Evolutionary conservation across 2,888 invertebrate genomes (phyloP).

Genomic region (Penaeus monodon): DNA sequence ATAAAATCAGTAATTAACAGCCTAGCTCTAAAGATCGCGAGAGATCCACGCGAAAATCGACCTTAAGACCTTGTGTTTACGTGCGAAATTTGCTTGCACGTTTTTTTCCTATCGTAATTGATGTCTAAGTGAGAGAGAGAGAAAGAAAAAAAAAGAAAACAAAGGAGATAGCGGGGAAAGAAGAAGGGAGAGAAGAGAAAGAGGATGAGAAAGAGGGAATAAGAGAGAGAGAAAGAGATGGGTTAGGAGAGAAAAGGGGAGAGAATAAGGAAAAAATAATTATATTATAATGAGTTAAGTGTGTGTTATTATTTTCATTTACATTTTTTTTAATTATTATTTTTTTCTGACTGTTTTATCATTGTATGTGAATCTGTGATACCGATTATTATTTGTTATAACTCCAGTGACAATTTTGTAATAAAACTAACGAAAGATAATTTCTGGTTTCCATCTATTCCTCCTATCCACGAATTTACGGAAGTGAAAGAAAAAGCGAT

Average conservation of each 20-base stretch:
- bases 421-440: conserved; percentile 53
- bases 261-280: conserved; percentile 1
- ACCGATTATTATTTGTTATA: conserved; percentile 57
- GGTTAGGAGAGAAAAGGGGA: not conserved
- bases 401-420: conserved; percentile 56
- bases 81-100: too few relatives aligned
- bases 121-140: not conserved
- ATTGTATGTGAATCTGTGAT: conserved; percentile 60
- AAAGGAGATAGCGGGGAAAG: not conserved
- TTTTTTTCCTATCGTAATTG: too few relatives aligned
- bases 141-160: not conserved
- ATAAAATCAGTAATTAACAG: not conserved
- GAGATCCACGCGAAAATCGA: not conserved
- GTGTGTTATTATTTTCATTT: not conserved
- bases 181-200: not conserved
- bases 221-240: not conserved
- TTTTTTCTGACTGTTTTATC: conserved; percentile 33
- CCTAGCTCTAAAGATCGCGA: too few relatives aligned
- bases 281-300: conserved; percentile 11
- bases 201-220: not conserved
- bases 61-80: not conserved
- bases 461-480: too few relatives aligned
- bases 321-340: conserved; percentile 3
- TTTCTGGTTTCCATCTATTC: too few relatives aligned
- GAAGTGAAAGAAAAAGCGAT: too few relatives aligned